phyloP scores from a whole-genome alignment of 2,888 invertebrate genomes.

The Entomobrya proxima region DNA sequence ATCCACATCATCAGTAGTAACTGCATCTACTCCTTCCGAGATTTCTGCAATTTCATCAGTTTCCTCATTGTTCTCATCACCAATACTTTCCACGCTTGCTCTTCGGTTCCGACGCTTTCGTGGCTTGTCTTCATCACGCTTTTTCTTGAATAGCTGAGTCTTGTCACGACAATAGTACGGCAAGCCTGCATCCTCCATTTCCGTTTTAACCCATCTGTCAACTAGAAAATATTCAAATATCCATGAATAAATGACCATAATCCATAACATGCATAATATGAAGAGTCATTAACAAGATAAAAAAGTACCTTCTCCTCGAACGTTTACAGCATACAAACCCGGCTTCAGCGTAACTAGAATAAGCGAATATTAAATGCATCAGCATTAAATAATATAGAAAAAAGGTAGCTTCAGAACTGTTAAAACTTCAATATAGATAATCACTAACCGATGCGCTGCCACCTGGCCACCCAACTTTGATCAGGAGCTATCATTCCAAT shows the following conservation, averaged over 20 bases:
- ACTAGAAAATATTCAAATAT: background rate
- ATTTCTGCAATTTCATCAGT: no score
- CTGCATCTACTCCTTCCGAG: no score
- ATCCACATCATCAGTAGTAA: no score
- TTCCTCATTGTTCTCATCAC: background rate
- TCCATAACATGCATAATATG: no score
- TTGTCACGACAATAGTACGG: slow-evolving; percentile 25
- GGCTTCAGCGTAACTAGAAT: slow-evolving; percentile 23
- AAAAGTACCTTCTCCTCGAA: slow-evolving; percentile 43
- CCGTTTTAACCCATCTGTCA: slow-evolving; percentile 14
- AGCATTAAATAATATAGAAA: no score
- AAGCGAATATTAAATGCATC: background rate
- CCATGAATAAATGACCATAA: no score
- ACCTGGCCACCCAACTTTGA: slow-evolving; percentile 45
- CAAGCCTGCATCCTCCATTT: slow-evolving; percentile 22
- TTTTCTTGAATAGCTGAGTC: background rate
- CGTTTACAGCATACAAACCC: slow-evolving; percentile 46
- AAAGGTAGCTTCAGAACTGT: no score
- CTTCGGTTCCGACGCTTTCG: background rate
- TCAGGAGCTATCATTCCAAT: slow-evolving; percentile 35
- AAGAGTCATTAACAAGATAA: background rate
- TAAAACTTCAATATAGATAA: background rate
- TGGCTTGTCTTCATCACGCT: background rate
- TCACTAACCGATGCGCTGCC: slow-evolving; percentile 32
- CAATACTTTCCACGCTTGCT: background rate